A percentile compares a stretch with the other conserved stretches of the same genome.
These are phyloP conservation scores for Apostichopus leukothele DNA, from an alignment of 53 echinoderm and acorn worm genomes.

Conservation along the genomic window DNA sequence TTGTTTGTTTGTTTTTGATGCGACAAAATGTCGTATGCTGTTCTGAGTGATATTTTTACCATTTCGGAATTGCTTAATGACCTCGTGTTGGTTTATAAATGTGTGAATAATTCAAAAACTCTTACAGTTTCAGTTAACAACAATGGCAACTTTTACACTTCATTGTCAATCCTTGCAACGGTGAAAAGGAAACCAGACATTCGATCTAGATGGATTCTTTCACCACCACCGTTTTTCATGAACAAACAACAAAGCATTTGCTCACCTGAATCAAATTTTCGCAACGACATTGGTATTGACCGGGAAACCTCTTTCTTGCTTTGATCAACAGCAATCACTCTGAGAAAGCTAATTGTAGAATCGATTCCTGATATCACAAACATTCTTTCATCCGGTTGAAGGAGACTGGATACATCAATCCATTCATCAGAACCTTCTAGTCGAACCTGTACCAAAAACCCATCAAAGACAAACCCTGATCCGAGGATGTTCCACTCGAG, in stretches of 20 bases:
- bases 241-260: not conserved
- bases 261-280: constrained; percentile 12
- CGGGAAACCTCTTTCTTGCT: constrained; percentile 17
- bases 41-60: too few relatives aligned
- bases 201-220: too few relatives aligned
- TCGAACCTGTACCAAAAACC: constrained; percentile 8
- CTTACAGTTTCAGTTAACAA: too few relatives aligned
- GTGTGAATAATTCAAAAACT: too few relatives aligned
- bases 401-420: constrained; percentile 1
- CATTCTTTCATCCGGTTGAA: not conserved
- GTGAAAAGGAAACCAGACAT: too few relatives aligned
- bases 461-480: not conserved
- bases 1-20: too few relatives aligned
- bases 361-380: constrained; percentile 1
- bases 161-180: too few relatives aligned
- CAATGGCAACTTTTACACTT: too few relatives aligned
- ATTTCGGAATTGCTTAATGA: too few relatives aligned
- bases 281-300: not conserved
- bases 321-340: constrained; percentile 38
- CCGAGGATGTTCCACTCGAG: constrained; percentile 31
- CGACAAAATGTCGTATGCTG: too few relatives aligned
- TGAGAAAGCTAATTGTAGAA: not conserved
- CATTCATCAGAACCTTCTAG: not conserved
- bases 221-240: too few relatives aligned
- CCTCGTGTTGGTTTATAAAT: too few relatives aligned